These are phyloP conservation scores for Acromyrmex heyeri DNA, from an alignment of 1,140 invertebrate genomes.

Conservation along the genomic window DNA sequence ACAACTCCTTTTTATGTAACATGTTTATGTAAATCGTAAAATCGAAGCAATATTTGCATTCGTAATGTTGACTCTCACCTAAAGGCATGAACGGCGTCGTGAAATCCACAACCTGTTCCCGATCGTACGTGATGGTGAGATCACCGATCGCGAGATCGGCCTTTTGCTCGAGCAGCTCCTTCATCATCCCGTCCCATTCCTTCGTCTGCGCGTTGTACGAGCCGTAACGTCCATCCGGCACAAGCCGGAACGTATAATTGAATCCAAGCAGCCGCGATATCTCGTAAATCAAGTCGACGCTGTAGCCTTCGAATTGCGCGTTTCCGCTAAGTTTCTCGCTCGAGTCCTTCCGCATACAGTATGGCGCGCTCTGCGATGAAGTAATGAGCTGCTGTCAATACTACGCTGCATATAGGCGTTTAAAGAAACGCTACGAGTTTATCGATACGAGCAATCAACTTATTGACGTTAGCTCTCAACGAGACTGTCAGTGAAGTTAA, in stretches of 20 bases:
- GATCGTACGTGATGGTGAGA: slow-evolving; percentile 97
- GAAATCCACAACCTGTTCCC: slow-evolving; percentile 96
- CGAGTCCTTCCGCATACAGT: slow-evolving; percentile 96
- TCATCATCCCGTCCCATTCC: slow-evolving; percentile 98
- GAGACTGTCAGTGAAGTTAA: slow-evolving; percentile 5
- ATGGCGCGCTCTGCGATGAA: slow-evolving; percentile 93
- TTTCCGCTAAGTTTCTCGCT: slow-evolving; percentile 93
- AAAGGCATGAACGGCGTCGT: slow-evolving; percentile 99
- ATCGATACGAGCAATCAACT: slow-evolving; percentile 23
- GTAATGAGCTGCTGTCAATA: slow-evolving; percentile 62
- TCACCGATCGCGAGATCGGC: slow-evolving; percentile 97
- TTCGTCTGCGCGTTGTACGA: slow-evolving; percentile 92
- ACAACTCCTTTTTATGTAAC: not conserved
- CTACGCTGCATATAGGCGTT: slow-evolving; percentile 34
- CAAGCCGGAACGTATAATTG: slow-evolving; percentile 95
- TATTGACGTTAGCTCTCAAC: slow-evolving; percentile 26
- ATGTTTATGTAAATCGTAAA: slow-evolving; percentile 12
- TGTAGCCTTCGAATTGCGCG: slow-evolving; percentile 96
- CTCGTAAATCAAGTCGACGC: slow-evolving; percentile 94
- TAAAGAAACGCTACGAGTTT: slow-evolving; percentile 31
- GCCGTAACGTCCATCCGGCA: slow-evolving; percentile 94
- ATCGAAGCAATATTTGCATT: not conserved
- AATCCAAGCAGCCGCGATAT: slow-evolving; percentile 96
- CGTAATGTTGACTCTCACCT: slow-evolving; percentile 85
- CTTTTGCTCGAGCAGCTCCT: slow-evolving; percentile 95